These are phyloP conservation scores for Ptiloglossa arizonensis DNA, from an alignment of 1,140 invertebrate species.

Conservation along the genomic window DNA sequence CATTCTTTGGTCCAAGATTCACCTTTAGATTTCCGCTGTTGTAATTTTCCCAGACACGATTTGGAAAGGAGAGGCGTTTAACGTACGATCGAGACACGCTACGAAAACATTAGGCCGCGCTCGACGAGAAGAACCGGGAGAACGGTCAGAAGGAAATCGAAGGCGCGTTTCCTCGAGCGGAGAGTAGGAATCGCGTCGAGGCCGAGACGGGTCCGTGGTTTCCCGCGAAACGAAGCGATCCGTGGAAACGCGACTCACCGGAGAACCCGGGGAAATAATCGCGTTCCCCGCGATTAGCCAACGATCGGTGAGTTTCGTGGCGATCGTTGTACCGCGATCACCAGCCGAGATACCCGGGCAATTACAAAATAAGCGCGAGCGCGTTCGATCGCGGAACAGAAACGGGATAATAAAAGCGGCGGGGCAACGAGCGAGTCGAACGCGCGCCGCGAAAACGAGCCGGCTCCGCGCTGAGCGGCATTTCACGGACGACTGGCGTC, in stretches of 20 bases:
- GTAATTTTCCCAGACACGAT: too few species aligned
- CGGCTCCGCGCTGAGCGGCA: neutral
- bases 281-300: conserved; percentile 1
- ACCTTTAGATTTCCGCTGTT: too few species aligned
- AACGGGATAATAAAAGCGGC: neutral
- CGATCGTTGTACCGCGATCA: neutral
- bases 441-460: neutral
- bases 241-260: neutral
- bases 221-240: neutral
- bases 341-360: conserved; percentile 12
- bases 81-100: too few species aligned
- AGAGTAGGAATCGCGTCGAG: too few species aligned
- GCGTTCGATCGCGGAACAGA: neutral
- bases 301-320: neutral
- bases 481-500: conserved; percentile 39
- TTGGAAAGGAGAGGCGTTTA: too few species aligned
- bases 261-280: neutral
- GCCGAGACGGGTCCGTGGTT: too few species aligned
- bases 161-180: too few species aligned
- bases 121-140: too few species aligned
- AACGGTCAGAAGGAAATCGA: neutral
- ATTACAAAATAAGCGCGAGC: conserved; percentile 20
- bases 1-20: too few species aligned
- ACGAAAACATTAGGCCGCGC: too few species aligned
- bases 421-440: conserved; percentile 10